Conservation (phyloP, 53 echinoderm and acorn worm species). For the Luidia sarsii region DNA sequence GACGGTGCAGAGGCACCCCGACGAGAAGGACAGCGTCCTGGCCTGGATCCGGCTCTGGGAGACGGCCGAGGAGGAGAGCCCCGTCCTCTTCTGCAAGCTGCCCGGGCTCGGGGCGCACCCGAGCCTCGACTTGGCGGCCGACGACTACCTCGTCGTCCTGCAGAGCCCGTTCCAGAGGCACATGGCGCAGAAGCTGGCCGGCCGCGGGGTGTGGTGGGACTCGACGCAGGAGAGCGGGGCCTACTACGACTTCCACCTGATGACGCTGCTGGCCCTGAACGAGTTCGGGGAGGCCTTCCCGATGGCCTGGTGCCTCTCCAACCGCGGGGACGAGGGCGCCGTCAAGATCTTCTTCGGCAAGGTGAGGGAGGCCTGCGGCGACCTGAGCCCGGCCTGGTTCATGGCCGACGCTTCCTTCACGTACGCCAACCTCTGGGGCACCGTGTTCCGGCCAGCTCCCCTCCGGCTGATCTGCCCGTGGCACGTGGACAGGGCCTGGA, state of each 20-base stretch:
- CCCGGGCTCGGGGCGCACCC: background rate
- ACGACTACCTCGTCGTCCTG: constrained; percentile 42
- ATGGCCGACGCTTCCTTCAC: constrained; percentile 30
- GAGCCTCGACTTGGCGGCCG: background rate
- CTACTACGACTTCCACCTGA: constrained; percentile 35
- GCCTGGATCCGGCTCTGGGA: constrained; percentile 52
- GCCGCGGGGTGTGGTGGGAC: constrained; percentile 47
- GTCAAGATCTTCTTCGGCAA: constrained; percentile 34
- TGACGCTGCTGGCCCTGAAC: constrained; percentile 29
- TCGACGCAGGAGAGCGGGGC: constrained; percentile 8
- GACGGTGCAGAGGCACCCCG: constrained; percentile 24
- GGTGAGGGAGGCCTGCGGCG: constrained; percentile 39
- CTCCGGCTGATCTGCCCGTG: constrained; percentile 45
- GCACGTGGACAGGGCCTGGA: constrained; percentile 49
- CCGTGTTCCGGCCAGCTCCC: constrained; percentile 24
- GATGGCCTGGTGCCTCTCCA: constrained; percentile 50
- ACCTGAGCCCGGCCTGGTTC: constrained; percentile 42
- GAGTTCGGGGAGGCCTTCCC: constrained; percentile 42
- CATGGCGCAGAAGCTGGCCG: constrained; percentile 43
- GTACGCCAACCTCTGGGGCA: constrained; percentile 38
- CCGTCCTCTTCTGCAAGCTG: constrained; percentile 27
- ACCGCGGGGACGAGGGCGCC: constrained; percentile 13
- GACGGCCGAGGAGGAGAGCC: constrained; percentile 36
- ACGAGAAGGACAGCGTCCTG: constrained; percentile 47
- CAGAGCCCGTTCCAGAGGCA: constrained; percentile 49